phyloP scores from a whole-genome alignment of 2,113 vertebrate genomes.

The Suncus etruscus region DNA sequence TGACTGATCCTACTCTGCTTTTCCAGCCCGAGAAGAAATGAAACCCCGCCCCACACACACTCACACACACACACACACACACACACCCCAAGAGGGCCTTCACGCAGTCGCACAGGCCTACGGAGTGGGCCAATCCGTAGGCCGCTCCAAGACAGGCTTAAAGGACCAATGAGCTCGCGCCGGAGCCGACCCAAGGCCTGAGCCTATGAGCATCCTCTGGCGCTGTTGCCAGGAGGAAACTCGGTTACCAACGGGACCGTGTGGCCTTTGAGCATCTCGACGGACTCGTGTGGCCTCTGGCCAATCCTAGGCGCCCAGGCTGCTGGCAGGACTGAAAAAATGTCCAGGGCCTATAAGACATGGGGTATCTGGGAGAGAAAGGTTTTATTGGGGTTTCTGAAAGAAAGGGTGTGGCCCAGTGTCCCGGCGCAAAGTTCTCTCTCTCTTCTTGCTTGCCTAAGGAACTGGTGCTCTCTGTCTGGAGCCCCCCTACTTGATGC shows the following conservation, averaged over 20 bases:
- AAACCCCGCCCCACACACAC: conserved; percentile 66
- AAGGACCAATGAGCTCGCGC: conserved; percentile 58
- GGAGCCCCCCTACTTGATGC: not conserved
- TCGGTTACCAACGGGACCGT: conserved; percentile 28
- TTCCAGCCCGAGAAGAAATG: conserved; percentile 46
- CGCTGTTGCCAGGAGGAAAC: conserved; percentile 82
- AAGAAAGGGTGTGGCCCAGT: not conserved
- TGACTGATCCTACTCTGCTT: conserved; percentile 49
- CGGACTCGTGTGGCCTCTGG: not conserved
- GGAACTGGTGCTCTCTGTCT: not conserved
- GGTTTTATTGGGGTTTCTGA: not conserved
- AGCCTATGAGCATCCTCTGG: conserved; percentile 56
- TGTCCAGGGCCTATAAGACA: not conserved
- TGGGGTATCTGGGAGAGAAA: not conserved
- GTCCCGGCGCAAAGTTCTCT: not conserved
- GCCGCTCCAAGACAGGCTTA: not conserved
- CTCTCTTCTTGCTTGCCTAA: not conserved
- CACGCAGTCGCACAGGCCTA: conserved; percentile 70
- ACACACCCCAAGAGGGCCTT: conserved; percentile 1
- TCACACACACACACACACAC: no score
- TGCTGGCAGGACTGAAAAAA: no score
- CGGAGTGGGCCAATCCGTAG: conserved; percentile 51
- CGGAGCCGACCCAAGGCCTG: not conserved
- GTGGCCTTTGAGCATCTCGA: conserved; percentile 67
- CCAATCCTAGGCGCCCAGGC: conserved; percentile 68